Evolutionary conservation across 2,888 invertebrate genomes (phyloP), one percentile per base, ranked within the genome.

Genomic region (Punctoribates punctum): DNA sequence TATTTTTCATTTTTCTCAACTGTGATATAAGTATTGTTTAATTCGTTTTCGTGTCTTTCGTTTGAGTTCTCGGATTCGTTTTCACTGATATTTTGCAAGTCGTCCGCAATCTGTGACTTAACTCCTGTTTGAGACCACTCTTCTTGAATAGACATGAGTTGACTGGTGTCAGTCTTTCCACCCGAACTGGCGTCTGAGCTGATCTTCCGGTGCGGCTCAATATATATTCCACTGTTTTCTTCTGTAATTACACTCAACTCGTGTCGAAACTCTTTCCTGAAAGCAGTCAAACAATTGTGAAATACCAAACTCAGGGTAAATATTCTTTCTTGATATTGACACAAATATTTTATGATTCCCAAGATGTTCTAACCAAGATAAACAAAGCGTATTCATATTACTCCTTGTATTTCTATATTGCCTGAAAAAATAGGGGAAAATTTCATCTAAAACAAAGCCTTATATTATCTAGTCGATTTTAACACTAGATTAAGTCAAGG

Each of bases 121-220:
- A 62, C 3, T 13, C 62, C 62, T 13, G 62, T 23, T 34, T 62
- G 62, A 62, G 62, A 62, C 62, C 62, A 62, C 23, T 62, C 62
- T 25, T 62, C 62, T 23, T 62, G 62, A 34, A 20, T 62, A 4
- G 62, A 62, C 62, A 62, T 62, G 1, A 62, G n/a, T 34, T 62
- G 62, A 62, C 62, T 62, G 27, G 62, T 62, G 62, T 62, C 62
- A 6, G 62, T 62, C 11, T 29, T 27, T 11, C 62, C 62, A 62
- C 62, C 62, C 27, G 62, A 62, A 62, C 62, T 62, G 27, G 62
- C 62, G 27, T 62, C 62, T 9, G 62, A 62, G 34, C 62, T 62
- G 34, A 62, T 62, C 29, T 62, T 62, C 4, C 62, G 2, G n/a
- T 62, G 62, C 13, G 62, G 62, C 27, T 62, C 62, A 15, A 62